Evolutionary conservation across 2,113 vertebrate genomes (phyloP).

Genomic region (Cavia aperea): DNA sequence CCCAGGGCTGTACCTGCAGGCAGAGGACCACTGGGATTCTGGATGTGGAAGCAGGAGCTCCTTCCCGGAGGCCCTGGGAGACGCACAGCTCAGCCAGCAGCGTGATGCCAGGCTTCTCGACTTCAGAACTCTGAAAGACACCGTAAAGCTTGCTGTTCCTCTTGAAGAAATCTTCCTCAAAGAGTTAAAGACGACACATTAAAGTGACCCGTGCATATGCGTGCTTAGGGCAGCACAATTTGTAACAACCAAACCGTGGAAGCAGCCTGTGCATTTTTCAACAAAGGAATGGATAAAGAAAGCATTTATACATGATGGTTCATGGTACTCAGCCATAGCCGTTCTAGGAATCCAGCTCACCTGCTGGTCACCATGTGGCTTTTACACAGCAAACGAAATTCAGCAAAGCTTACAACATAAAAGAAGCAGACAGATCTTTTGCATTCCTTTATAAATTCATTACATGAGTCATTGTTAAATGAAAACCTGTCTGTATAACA

Average conservation of each 20-base stretch:
- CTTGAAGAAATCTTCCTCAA: background rate
- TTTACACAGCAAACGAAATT: background rate
- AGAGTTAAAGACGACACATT: background rate
- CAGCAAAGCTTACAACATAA: background rate
- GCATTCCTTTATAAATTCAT: background rate
- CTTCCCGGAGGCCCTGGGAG: background rate
- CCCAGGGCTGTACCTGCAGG: accelerated
- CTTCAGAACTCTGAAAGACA: background rate
- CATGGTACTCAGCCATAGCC: background rate
- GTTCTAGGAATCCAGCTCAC: background rate
- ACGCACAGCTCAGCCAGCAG: background rate
- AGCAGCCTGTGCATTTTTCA: background rate
- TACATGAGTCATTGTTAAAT: background rate
- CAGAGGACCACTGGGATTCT: background rate
- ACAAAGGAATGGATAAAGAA: background rate
- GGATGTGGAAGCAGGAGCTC: background rate
- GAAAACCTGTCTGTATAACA: background rate
- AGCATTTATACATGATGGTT: background rate
- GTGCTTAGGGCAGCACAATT: background rate
- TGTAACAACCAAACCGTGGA: background rate
- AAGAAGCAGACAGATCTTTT: background rate
- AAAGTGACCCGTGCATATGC: background rate
- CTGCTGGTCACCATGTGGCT: background rate
- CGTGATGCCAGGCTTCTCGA: background rate
- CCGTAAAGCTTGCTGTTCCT: background rate